These are phyloP conservation scores for Agelaius phoeniceus DNA, from an alignment of 2,113 vertebrate genomes.

Conservation along the genomic window DNA sequence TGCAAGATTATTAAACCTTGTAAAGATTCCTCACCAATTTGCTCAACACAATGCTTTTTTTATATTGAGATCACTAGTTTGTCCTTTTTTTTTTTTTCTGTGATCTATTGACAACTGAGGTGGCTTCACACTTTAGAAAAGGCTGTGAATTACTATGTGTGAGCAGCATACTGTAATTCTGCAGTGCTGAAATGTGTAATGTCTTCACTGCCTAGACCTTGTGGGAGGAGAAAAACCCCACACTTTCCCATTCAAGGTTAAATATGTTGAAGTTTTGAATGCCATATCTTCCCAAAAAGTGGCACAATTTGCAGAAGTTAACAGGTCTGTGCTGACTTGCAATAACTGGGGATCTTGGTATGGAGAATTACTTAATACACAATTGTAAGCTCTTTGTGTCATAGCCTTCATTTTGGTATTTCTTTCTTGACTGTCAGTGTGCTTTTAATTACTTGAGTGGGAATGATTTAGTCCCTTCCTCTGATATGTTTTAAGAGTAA, in stretches of 20 bases:
- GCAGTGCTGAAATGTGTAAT: neutral
- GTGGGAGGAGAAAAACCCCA: neutral
- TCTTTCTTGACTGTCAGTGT: neutral
- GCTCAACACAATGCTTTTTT: neutral
- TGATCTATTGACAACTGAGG: neutral
- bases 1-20: neutral
- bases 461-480: neutral
- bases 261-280: neutral
- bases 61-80: neutral
- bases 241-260: neutral
- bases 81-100: neutral
- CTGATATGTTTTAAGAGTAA: neutral
- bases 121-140: neutral
- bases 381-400: neutral
- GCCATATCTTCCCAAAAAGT: neutral
- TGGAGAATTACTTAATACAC: neutral
- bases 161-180: neutral
- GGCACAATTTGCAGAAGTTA: neutral
- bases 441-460: neutral
- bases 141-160: neutral
- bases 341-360: neutral
- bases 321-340: neutral
- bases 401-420: neutral
- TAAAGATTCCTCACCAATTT: constrained; percentile 5
- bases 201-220: neutral